Evolutionary conservation across 2,888 invertebrate genomes (phyloP), one percentile per base, ranked within the genome.

Genomic region (Campoletis raptor): DNA sequence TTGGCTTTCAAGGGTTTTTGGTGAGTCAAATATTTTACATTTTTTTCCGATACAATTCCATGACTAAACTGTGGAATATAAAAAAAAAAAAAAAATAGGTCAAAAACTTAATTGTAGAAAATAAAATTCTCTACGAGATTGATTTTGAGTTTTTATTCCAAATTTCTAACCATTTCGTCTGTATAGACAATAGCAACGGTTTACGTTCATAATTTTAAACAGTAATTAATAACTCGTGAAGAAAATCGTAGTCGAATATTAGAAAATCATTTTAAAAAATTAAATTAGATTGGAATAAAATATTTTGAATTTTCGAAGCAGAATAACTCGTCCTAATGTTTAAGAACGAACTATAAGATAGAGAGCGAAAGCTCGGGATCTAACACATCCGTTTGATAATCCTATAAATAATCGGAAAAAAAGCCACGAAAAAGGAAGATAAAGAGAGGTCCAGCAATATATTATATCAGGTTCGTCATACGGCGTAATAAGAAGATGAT

Each of bases 401-500:
- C 69, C 42, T 69, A 1, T 21, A 45, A 42, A 69, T 61, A 61
- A 61, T 30, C 30, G 24, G 30, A 61, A 1, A 15, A 24, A 30
- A 30, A 61, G 61, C 7, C 61, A 15, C 30, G n/a, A 54, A 21
- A 70, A 54, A 73, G 10, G 9, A 36, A 48, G 48, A 45, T 24
- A 48, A 15, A 54, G 40, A 48, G 45, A 48, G 48, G 45, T 36
- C 30, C 5, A 69, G 24, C 40, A 24, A 42, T 42, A 30, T 52
- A 36, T 42, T 36, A 36, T n/a, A 72, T 9, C 30, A n/a, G 12
- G 15, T 30, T 40, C 40, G 40, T 37, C 40, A 42, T 57, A 36
- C 36, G n/a, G n/a, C 21, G 72, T 54, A 73, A 77, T 36, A 40
- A 66, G 78, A 78, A 57, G 21, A 36, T 74, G 66, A 24, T 40